Evolutionary conservation across 2,113 vertebrate species (phyloP).

Genomic region (Stegostoma tigrinum): DNA sequence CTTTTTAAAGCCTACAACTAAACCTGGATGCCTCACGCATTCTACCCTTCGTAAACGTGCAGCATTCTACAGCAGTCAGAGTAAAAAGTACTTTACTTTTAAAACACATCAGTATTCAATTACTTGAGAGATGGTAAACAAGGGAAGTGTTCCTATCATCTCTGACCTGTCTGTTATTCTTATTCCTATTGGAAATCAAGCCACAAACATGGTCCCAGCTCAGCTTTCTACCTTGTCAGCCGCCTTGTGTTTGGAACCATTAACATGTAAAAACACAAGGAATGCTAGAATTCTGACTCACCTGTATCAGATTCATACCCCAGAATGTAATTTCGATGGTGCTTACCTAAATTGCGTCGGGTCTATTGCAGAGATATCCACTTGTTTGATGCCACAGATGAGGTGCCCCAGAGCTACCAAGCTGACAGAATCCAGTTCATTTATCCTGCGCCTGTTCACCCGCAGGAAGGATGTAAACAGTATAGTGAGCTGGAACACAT

Average conservation of each 20-base stretch:
- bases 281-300: background rate
- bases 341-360: constrained; percentile 63
- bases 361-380: constrained; percentile 55
- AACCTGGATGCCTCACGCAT: no score
- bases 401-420: constrained; percentile 62
- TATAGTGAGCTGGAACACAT: constrained; percentile 48
- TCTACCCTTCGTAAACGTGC: no score
- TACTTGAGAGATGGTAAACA: no score
- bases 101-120: no score
- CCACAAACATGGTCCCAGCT: background rate
- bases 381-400: constrained; percentile 57
- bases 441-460: constrained; percentile 50
- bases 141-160: no score
- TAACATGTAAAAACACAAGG: background rate
- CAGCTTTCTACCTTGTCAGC: background rate
- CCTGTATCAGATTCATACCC: constrained; percentile 38
- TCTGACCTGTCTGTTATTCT: background rate
- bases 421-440: constrained; percentile 57
- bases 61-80: no score
- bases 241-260: background rate
- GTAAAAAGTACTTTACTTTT: no score
- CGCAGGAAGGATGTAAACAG: constrained; percentile 52
- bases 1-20: no score
- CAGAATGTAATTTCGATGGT: background rate
- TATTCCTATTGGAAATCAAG: background rate